Percentiles rank a stretch among this genome's conserved stretches.
These are phyloP conservation scores for Scomber scombrus DNA, from an alignment of 2,113 vertebrate species.

Conservation along the genomic window DNA sequence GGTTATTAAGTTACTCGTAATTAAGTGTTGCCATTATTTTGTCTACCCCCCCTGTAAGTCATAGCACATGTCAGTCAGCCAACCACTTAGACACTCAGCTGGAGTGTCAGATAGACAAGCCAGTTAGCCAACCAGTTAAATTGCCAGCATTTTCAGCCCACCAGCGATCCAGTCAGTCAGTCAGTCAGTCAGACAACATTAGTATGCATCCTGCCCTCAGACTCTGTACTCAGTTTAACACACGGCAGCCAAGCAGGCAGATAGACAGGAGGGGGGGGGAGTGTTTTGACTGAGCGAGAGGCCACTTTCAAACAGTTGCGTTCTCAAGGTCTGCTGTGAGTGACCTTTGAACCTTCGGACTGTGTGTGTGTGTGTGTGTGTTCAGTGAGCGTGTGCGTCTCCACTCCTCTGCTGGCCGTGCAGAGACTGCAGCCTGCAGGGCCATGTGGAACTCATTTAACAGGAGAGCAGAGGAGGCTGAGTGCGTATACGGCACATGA, in stretches of 20 bases:
- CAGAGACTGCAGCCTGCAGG: slow-evolving; percentile 62
- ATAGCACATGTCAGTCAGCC: slow-evolving; percentile 59
- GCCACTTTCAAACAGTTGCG: slow-evolving; percentile 67
- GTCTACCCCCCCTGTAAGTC: slow-evolving; percentile 30
- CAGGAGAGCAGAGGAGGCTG: slow-evolving; percentile 58
- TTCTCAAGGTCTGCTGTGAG: slow-evolving; percentile 67
- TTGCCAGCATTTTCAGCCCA: slow-evolving; percentile 63
- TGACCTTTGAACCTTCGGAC: slow-evolving; percentile 72
- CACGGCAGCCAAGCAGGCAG: slow-evolving; percentile 36
- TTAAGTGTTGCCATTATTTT: slow-evolving; percentile 47
- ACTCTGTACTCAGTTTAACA: slow-evolving; percentile 49
- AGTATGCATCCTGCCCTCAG: slow-evolving; percentile 64
- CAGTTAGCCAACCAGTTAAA: slow-evolving; percentile 63
- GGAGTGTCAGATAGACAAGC: slow-evolving; percentile 64
- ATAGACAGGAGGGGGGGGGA: background rate
- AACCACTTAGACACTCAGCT: slow-evolving; percentile 59
- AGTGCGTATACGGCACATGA: slow-evolving; percentile 43
- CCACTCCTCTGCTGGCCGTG: slow-evolving; percentile 33
- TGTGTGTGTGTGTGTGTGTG: background rate
- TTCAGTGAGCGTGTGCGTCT: slow-evolving; percentile 13
- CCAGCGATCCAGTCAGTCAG: slow-evolving; percentile 57
- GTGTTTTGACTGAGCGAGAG: slow-evolving; percentile 59
- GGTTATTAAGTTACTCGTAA: slow-evolving; percentile 29
- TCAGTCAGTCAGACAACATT: slow-evolving; percentile 62
- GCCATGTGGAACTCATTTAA: slow-evolving; percentile 80